Evolutionary conservation across 2,888 invertebrate genomes (phyloP), one percentile per base, ranked within the genome.

Genomic region (Ypsolopha sequella): DNA sequence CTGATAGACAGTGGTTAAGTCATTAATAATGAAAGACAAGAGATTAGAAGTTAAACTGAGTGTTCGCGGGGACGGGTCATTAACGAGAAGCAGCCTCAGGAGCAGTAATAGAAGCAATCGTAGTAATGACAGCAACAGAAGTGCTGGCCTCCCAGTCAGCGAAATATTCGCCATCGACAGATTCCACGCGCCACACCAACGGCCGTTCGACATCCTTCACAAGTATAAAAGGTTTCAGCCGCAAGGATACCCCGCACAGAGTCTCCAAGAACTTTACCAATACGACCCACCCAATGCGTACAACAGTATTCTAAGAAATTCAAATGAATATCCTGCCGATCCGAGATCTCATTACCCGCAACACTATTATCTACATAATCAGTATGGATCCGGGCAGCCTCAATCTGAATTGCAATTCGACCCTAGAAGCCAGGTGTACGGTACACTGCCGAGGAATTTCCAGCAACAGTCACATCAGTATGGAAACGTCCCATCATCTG

Each of bases 111-210:
- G 86, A 63, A 85, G 84, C 58, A 82, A 76, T 58, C 70, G 74
- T 53, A 81, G 81, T 57, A 76, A 74, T 60, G 56, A 62, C 9
- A 82, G 80, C 58, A 78, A 63, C 59, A 73, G 64, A 56, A 79
- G 72, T 55, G 62, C 66, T 51, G 66, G 70, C 38, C 60, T 86
- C 54, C 81, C 86, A 1, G 74, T 74, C 34, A 78, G 74, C 58
- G 86, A 86, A 65, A 80, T 84, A 69, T 84, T 82, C 56, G 80
- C 82, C 47, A 81, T 72, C 36, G 81, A 86, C 60, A 76, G 86
- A 51, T 86, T 67, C 62, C 61, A 70, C 11, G 63, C 76, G 39
- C 86, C 85, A 6, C 76, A 85, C 56, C 75, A 76, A 55, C 76
- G 76, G 60, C 71, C 76, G 13, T 81, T 86, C 52, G 76, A 80